Conservation (phyloP, 2,888 invertebrate genomes). For the Apamea crenata region DNA sequence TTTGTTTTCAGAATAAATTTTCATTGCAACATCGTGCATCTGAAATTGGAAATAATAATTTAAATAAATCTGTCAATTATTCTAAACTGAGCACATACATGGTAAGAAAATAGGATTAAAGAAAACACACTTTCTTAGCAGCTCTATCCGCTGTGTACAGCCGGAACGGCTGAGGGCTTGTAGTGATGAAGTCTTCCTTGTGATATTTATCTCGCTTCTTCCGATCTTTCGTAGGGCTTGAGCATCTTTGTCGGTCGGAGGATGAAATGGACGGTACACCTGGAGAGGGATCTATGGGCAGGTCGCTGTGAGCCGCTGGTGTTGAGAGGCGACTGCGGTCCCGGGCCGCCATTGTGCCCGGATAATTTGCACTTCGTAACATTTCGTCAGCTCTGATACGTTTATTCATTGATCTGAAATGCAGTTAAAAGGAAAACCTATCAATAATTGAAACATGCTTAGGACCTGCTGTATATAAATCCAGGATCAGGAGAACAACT, state of each 20-base stretch:
- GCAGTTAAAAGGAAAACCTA: conserved; percentile 33
- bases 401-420: conserved; percentile 91
- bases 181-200: conserved; percentile 88
- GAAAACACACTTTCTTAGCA: conserved; percentile 81
- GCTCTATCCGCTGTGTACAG: conserved; percentile 89
- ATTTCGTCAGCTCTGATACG: conserved; percentile 93
- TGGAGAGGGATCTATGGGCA: conserved; percentile 87
- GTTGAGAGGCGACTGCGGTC: conserved; percentile 89
- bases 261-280: conserved; percentile 80
- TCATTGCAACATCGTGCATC: conserved; percentile 84
- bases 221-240: conserved; percentile 80
- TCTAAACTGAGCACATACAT: background rate
- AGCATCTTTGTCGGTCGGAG: conserved; percentile 77
- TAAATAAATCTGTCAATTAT: background rate
- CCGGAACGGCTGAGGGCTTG: conserved; percentile 88
- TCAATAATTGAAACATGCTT: background rate
- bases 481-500: background rate
- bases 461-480: background rate
- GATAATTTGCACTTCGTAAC: conserved; percentile 91
- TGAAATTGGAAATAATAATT: conserved; percentile 65
- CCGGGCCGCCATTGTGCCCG: conserved; percentile 92
- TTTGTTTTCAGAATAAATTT: conserved; percentile 83
- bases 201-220: conserved; percentile 77
- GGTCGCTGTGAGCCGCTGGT: conserved; percentile 86
- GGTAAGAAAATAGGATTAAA: background rate